Evolutionary conservation across 2,888 invertebrate species (phyloP), one percentile per base, ranked within the genome.

Genomic region (Mellilla xanthometata): DNA sequence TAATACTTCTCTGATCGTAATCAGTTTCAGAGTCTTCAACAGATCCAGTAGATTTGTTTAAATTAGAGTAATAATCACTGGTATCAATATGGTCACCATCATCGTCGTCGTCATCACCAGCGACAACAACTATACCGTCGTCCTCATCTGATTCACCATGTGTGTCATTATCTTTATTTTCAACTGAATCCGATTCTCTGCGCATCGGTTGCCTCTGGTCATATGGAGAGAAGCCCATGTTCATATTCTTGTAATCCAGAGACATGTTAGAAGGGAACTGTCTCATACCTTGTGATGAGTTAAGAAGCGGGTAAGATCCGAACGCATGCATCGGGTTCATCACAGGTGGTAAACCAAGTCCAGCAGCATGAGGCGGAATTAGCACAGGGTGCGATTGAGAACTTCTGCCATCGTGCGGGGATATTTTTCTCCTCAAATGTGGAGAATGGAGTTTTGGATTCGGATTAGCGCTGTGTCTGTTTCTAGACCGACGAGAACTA

Each of bases 381-480:
- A 96, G 87, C 29, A 96, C 90, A 6, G 95, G 93, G 76, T 96
- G 96, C 1, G 96, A 93, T 86, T 96, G 96, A 2, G 97, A 93
- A 49, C 96, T 96, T 58, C 97, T 92, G 0, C 97, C 97, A 62
- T 97, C 97, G 65, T 97, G 97, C 0, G 97, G 97, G 11, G 97
- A 97, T 63, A 97, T 97, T 87, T 98, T 98, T 60, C 98, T 91
- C 49, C 98, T 91, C 58, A 98, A 87, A 77, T 98, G 98, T 1
- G 99, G 98, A 43, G 98, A 97, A 82, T 99, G 99, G 10, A 99
- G 88, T 79, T 99, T 99, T 0, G 99, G 99, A 84, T 99, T 99
- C 0, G 99, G 99, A 81, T 99, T 99, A 6, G 99, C 98, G 78
- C 97, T 97, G 82, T 99, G 99, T 2, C 99, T 92, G 72, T 99